Evolutionary conservation across 35 echinoderm and acorn worm species (phyloP), one percentile per base, ranked within the genome.

Genomic region (Lytechinus pictus): DNA sequence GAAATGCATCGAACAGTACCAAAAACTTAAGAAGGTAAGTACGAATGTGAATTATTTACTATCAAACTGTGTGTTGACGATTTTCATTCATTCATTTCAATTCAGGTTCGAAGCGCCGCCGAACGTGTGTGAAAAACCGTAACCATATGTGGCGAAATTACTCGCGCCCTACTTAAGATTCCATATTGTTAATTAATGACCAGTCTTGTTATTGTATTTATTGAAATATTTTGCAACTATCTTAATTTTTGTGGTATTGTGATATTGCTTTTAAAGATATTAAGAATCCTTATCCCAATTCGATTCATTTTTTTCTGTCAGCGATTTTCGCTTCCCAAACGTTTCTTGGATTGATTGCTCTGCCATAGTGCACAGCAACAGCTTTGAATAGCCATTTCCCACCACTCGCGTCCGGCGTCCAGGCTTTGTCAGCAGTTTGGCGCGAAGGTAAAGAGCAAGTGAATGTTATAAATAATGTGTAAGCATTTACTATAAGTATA

Each of bases 1-100:
- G 57, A 95, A 95, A 89, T 55, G 95, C 58, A 97, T 97, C 52
- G 96, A 97, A 95, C 71, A 86, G 91, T 97, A 95, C 91, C 96
- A 95, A 61, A 97, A 97, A 88, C 52, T 93, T 28, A 97, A 97
- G 33, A 44, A 44, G 96, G 96, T 97, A 97, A 27, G 96, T 58
- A 21, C 89, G 52, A 58, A 1, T 89, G 57, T 11, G 92, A 16
- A 86, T 61, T 11, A 27, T 79, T 53, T n/a, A 9, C 28, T 79
- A n/a, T 10, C 11, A 61, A 57, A n/a, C 27, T 9, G 21, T 54
- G 55, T 6, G 14, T 86, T 79, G 27, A 44, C 33, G 33, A 44
- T 92, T 71, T 96, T 89, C 44, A 92, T 96, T 66, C 95, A n/a
- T 61, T 13, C 86, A 28, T 58, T 21, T n/a, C 66, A 91, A 21